Evolutionary conservation across 2,888 invertebrate genomes (phyloP), one percentile per base, ranked within the genome.

Genomic region (Hydropsyche betteni): DNA sequence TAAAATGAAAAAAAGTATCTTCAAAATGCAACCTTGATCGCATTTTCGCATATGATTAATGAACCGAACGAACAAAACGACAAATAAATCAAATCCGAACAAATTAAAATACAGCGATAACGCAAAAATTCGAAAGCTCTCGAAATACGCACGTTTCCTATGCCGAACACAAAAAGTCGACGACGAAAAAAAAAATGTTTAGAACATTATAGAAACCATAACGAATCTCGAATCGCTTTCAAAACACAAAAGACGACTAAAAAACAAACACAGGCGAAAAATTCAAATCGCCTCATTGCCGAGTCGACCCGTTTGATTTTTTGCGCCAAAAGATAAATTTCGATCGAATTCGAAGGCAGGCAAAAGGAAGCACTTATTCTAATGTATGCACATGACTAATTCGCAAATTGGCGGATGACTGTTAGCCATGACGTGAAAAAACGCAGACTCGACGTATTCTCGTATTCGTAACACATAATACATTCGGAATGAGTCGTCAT

Each of bases 331-430:
- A 24, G 64, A 64, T 64, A 64, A 64, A 34, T 34, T 34, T 34
- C 64, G 64, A 34, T 64, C 64, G 64, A 36, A 44, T 44, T 10
- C 44, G 10, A 10, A 44, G 44, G 44, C 44, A 44, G 44, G 44
- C 44, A 44, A 64, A 36, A 64, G 64, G 64, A 64, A 64, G 36
- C 64, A 64, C 64, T 64, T 64, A 64, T 64, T 64, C 64, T 64
- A 64, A 64, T 64, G 64, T 64, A 64, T 64, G 34, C 64, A 64
- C 64, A 64, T 64, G 64, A 64, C 64, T 64, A 36, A 64, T 34
- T 64, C 36, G 64, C 12, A 64, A 64, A 64, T 64, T 36, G 64
- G 61, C 61, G 61, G 61, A 61, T 61, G 61, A 61, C 61, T 61
- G 61, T 33, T 16, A 61, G 61, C 61, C 33, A 33, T 61, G 61